Conservation (phyloP, 1,140 invertebrate species). For the Heliconius hermathena region DNA sequence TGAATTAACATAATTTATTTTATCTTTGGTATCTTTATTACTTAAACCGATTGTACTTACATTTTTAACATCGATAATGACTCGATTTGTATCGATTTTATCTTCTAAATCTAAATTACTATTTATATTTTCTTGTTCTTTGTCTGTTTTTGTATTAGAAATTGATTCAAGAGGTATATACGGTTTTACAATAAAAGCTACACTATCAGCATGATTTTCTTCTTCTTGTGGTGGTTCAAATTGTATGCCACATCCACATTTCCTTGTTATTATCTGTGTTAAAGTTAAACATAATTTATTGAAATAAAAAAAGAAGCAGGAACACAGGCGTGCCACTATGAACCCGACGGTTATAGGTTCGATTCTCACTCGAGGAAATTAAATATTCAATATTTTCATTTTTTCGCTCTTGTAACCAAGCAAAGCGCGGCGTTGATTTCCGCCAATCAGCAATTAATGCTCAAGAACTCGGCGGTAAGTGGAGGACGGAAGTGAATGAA, state of each 20-base stretch:
- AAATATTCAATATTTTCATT: too few species aligned
- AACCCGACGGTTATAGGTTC: not conserved
- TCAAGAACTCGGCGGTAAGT: too few species aligned
- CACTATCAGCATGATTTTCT: constrained; percentile 59
- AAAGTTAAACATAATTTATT: not conserved
- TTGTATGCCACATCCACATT: constrained; percentile 74
- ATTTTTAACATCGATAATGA: not conserved
- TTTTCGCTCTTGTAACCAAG: too few species aligned
- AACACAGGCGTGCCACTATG: not conserved
- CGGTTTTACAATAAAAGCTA: constrained; percentile 56
- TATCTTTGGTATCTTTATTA: not conserved
- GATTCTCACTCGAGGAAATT: too few species aligned
- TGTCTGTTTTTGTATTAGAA: not conserved
- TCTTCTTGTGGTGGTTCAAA: constrained; percentile 63
- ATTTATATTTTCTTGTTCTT: constrained; percentile 14
- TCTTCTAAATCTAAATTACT: not conserved
- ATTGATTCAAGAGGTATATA: constrained; percentile 54
- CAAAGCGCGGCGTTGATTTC: too few species aligned
- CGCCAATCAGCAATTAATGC: too few species aligned
- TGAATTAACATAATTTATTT: not conserved
- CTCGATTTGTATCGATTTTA: constrained; percentile 11
- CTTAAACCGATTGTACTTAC: not conserved
- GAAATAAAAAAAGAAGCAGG: not conserved
- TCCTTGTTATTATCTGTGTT: constrained; percentile 68
- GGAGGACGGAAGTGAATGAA: too few species aligned